These are phyloP conservation scores for Epinotia nisella DNA, from an alignment of 2,888 invertebrate species.

Conservation along the genomic window DNA sequence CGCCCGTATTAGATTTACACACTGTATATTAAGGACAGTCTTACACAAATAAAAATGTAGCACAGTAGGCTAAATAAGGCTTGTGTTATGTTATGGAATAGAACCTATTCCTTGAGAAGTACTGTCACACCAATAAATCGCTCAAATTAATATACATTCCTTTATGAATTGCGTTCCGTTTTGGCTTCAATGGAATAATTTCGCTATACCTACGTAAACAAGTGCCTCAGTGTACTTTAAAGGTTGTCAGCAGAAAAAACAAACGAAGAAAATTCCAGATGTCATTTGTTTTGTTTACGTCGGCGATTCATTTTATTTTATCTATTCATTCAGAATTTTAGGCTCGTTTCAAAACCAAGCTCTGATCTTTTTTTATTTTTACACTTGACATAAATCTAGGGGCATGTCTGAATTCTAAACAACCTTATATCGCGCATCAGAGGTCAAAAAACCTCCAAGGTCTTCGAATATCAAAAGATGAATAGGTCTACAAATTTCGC, in stretches of 20 bases:
- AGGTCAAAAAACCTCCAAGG: conserved; percentile 6
- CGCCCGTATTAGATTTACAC: too few relatives aligned
- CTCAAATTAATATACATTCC: too few relatives aligned
- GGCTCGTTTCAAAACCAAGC: conserved; percentile 1
- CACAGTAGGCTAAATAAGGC: too few relatives aligned
- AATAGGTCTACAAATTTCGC: conserved; percentile 7
- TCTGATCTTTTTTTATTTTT: conserved; percentile 10
- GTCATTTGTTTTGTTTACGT: neutral
- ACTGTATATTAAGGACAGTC: too few relatives aligned
- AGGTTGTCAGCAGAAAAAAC: neutral
- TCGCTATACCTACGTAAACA: neutral
- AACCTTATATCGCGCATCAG: conserved; percentile 1
- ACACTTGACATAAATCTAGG: conserved; percentile 18
- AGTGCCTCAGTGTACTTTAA: neutral
- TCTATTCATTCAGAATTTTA: conserved; percentile 6
- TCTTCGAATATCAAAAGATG: conserved; percentile 5
- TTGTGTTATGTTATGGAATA: too few relatives aligned
- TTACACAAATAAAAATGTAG: too few relatives aligned
- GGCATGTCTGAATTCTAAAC: conserved; percentile 1
- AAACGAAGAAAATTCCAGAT: neutral
- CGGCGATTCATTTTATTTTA: neutral
- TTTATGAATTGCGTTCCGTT: too few relatives aligned
- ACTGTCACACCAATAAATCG: too few relatives aligned
- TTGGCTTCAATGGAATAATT: neutral
- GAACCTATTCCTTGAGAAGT: too few relatives aligned